These are phyloP conservation scores for Notothenia rossii DNA, from an alignment of 2,113 vertebrate species.

Conservation along the genomic window DNA sequence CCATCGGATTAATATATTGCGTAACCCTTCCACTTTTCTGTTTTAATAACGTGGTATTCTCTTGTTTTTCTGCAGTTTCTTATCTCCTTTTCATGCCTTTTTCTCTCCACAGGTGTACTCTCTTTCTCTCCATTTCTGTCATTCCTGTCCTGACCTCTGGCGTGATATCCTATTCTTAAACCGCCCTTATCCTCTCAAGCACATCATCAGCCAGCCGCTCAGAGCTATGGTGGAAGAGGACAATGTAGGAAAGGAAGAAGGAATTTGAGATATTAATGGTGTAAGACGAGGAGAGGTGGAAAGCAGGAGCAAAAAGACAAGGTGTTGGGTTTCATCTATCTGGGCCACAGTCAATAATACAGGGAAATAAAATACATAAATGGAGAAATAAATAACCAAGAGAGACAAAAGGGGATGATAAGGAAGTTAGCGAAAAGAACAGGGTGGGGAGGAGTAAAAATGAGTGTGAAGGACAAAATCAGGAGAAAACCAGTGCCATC, in stretches of 20 bases:
- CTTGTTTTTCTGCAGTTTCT: background rate
- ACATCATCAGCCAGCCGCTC: constrained; percentile 6
- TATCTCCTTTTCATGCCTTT: background rate
- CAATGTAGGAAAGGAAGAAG: background rate
- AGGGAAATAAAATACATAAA: constrained; percentile 8
- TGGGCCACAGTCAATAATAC: constrained; percentile 1
- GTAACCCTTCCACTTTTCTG: background rate
- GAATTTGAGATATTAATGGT: background rate
- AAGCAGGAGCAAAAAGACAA: background rate
- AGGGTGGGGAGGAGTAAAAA: constrained; percentile 7
- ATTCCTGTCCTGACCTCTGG: background rate
- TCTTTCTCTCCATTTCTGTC: background rate
- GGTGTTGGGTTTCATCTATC: constrained; percentile 31
- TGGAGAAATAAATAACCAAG: constrained; percentile 9
- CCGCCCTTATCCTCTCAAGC: constrained; percentile 33
- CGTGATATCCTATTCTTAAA: constrained; percentile 22
- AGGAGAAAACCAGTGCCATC: constrained; percentile 29
- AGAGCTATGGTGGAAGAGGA: constrained; percentile 5
- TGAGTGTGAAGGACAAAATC: constrained; percentile 49
- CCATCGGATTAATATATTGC: background rate
- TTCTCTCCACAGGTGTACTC: background rate
- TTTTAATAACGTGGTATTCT: background rate
- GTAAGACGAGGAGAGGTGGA: constrained; percentile 1
- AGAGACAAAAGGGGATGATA: constrained; percentile 4
- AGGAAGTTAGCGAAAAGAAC: constrained; percentile 21